phyloP scores from a whole-genome alignment of 2,888 invertebrate genomes.

The Himalopsyche tibetana region DNA sequence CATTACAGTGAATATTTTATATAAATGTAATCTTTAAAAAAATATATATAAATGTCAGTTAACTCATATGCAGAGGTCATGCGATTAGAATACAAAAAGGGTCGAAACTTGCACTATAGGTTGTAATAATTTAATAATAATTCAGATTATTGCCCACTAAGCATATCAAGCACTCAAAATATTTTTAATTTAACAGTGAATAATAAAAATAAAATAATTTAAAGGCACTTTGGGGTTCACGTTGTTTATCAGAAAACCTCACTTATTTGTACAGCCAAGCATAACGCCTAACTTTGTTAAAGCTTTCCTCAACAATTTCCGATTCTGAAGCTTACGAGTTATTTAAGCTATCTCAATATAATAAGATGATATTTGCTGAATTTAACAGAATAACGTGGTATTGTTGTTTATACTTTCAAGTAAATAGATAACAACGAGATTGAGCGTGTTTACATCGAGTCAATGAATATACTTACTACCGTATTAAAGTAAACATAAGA shows the following conservation, averaged over 20 bases:
- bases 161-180: background rate
- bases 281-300: conserved; percentile 29
- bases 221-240: conserved; percentile 14
- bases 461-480: too few relatives aligned
- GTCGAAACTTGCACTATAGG: too few relatives aligned
- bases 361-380: conserved; percentile 19
- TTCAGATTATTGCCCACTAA: background rate
- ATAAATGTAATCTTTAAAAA: too few relatives aligned
- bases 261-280: conserved; percentile 53
- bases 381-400: conserved; percentile 15
- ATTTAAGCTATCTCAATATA: conserved; percentile 26
- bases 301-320: conserved; percentile 22
- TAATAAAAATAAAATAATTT: background rate
- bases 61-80: too few relatives aligned
- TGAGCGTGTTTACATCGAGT: too few relatives aligned
- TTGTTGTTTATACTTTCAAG: background rate
- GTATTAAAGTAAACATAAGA: too few relatives aligned
- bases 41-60: too few relatives aligned
- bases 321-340: background rate
- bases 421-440: too few relatives aligned
- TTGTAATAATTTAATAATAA: too few relatives aligned
- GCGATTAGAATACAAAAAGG: too few relatives aligned
- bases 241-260: conserved; percentile 56
- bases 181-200: background rate
- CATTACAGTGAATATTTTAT: too few relatives aligned